A percentile compares a stretch with the other conserved stretches of the same genome.
Conservation (phyloP, 1,140 invertebrate species). For the Zaprionus inermis region DNA sequence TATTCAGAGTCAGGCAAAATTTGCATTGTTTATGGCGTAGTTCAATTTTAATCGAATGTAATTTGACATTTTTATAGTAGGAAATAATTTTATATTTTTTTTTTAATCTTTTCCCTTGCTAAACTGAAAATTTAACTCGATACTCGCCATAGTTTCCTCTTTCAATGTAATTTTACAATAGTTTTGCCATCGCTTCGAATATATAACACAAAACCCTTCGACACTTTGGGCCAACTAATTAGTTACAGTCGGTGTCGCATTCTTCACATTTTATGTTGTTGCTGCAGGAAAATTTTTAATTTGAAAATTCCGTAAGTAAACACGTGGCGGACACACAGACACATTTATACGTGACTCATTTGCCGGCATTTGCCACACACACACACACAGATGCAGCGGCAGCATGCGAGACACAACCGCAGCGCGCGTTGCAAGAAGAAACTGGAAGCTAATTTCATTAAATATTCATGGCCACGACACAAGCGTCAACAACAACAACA, state of each 20-base stretch:
- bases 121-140: no score
- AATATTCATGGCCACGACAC: constrained; percentile 76
- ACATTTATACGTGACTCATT: constrained; percentile 35
- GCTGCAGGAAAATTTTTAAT: constrained; percentile 38
- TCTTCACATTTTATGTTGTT: constrained; percentile 16
- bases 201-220: neutral
- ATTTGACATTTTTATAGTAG: no score
- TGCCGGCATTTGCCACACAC: neutral
- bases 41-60: no score
- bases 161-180: neutral
- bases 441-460: constrained; percentile 80
- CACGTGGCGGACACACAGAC: constrained; percentile 43
- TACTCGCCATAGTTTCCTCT: neutral
- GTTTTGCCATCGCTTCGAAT: neutral
- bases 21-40: no score
- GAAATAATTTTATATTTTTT: neutral
- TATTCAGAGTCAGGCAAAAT: no score
- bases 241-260: constrained; percentile 21
- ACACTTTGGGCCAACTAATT: constrained; percentile 29
- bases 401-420: constrained; percentile 40
- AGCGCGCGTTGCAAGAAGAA: constrained; percentile 64
- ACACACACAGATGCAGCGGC: constrained; percentile 18
- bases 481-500: constrained; percentile 30
- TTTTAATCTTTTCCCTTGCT: neutral
- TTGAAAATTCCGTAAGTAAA: constrained; percentile 56